Evolutionary conservation across 1,140 invertebrate genomes (phyloP).

Genomic region (Platorchestia sp.): DNA sequence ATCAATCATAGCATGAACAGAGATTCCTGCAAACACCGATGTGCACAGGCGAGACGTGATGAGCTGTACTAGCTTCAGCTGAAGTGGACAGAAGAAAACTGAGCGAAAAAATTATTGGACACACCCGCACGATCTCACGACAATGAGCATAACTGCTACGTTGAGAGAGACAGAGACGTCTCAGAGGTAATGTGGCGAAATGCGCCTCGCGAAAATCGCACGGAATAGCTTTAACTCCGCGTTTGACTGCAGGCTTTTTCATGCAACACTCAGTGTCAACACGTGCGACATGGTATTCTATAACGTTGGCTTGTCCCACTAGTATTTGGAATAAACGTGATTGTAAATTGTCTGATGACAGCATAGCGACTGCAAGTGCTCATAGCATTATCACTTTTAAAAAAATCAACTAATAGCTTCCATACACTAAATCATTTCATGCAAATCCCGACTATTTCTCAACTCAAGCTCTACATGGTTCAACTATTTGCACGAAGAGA

Average conservation of each 20-base stretch:
- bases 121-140: background rate
- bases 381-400: too few relatives aligned
- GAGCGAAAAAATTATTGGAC: background rate
- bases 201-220: background rate
- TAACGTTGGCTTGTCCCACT: background rate
- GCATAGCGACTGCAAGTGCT: too few relatives aligned
- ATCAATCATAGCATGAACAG: background rate
- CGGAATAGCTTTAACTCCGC: background rate
- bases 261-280: background rate
- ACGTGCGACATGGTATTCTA: background rate
- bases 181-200: background rate
- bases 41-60: background rate
- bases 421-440: too few relatives aligned
- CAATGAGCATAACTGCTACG: background rate
- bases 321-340: background rate
- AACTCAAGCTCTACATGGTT: too few relatives aligned
- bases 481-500: too few relatives aligned
- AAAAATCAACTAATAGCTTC: too few relatives aligned
- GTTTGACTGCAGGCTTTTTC: background rate
- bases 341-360: too few relatives aligned
- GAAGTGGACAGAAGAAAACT: background rate
- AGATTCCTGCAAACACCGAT: background rate
- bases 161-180: background rate
- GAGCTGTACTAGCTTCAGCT: background rate
- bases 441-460: too few relatives aligned